phyloP scores from a whole-genome alignment of 2,113 vertebrate genomes.

The Pimephales promelas region DNA sequence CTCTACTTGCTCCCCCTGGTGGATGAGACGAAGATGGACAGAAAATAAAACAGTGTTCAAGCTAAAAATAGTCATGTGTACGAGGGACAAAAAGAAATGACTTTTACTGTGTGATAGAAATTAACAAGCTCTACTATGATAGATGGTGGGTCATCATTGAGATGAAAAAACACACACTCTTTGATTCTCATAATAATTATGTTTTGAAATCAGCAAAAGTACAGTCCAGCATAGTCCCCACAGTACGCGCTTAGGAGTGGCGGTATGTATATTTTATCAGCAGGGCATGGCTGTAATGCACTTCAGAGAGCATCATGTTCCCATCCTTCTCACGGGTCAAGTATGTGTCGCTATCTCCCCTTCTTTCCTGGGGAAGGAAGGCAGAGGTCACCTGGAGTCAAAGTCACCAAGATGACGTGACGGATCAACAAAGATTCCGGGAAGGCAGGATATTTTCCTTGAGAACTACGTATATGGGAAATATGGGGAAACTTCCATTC shows the following conservation, averaged over 20 bases:
- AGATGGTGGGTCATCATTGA: not conserved
- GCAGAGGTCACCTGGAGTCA: conserved; percentile 52
- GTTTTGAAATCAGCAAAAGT: not conserved
- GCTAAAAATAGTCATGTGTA: conserved; percentile 10
- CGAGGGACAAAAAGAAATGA: not conserved
- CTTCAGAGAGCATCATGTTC: conserved; percentile 30
- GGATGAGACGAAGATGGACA: conserved; percentile 27
- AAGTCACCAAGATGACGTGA: conserved; percentile 32
- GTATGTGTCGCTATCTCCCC: conserved; percentile 63
- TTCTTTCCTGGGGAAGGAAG: conserved; percentile 72
- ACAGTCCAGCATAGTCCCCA: not conserved
- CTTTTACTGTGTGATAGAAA: not conserved
- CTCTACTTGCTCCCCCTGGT: conserved; percentile 64
- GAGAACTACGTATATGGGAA: conserved; percentile 52
- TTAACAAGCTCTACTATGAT: not conserved
- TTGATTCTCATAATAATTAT: conserved; percentile 10
- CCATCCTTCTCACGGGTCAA: conserved; percentile 59
- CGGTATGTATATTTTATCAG: conserved; percentile 33
- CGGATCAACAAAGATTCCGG: conserved; percentile 51
- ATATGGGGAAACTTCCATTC: conserved; percentile 9
- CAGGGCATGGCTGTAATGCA: conserved; percentile 6
- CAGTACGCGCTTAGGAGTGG: conserved; percentile 19
- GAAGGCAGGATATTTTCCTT: conserved; percentile 64
- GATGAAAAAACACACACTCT: not conserved
- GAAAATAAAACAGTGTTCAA: not conserved